These are phyloP conservation scores for Acleris laterana DNA, from an alignment of 2,888 invertebrate genomes.

Conservation along the genomic window DNA sequence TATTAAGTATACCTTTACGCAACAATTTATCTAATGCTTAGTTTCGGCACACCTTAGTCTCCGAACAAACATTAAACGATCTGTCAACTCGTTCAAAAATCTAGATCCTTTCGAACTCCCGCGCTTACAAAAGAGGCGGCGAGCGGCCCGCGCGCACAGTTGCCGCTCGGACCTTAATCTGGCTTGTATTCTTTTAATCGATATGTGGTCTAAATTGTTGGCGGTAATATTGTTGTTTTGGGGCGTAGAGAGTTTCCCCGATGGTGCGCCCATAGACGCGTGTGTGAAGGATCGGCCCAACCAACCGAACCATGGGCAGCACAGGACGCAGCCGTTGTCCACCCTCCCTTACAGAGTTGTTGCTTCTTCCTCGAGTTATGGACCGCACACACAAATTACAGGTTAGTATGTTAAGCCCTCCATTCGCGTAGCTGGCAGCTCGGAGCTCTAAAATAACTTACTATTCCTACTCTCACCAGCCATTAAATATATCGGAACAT, in stretches of 20 bases:
- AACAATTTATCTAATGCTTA: slow-evolving; percentile 48
- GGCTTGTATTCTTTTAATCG: slow-evolving; percentile 33
- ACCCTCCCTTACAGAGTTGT: slow-evolving; percentile 88
- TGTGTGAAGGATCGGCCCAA: slow-evolving; percentile 91
- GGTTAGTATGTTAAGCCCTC: slow-evolving; percentile 70
- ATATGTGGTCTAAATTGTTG: slow-evolving; percentile 62
- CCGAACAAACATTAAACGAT: slow-evolving; percentile 61
- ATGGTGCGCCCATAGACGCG: slow-evolving; percentile 91
- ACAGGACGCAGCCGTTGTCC: slow-evolving; percentile 86
- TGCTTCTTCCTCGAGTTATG: slow-evolving; percentile 86
- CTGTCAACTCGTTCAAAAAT: slow-evolving; percentile 67
- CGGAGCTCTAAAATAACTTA: no score
- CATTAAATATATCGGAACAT: no score
- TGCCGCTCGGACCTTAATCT: slow-evolving; percentile 53
- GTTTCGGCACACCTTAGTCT: slow-evolving; percentile 57
- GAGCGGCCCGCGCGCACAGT: slow-evolving; percentile 64
- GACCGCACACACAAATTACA: slow-evolving; percentile 88
- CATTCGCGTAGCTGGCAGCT: no score
- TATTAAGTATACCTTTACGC: slow-evolving; percentile 44
- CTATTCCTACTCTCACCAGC: no score
- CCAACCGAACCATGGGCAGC: slow-evolving; percentile 91
- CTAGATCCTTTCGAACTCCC: slow-evolving; percentile 72
- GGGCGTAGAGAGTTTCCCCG: slow-evolving; percentile 86
- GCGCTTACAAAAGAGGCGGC: slow-evolving; percentile 77
- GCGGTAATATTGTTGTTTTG: slow-evolving; percentile 62